phyloP scores from a whole-genome alignment of 1,140 invertebrate genomes.

The Leptinotarsa undecemlineata region DNA sequence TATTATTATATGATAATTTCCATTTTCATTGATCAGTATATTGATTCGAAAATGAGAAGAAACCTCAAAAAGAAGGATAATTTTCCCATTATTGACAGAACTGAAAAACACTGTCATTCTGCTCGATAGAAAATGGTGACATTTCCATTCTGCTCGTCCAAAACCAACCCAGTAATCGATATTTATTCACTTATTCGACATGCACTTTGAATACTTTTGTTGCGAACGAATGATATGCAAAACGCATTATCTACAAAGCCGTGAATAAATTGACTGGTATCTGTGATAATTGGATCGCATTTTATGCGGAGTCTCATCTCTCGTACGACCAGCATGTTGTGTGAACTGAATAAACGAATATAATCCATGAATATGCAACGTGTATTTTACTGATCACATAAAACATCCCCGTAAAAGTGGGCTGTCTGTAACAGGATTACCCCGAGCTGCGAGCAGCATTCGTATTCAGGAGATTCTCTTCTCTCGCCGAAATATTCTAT shows the following conservation, averaged over 20 bases:
- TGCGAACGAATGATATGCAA: slow-evolving; percentile 21
- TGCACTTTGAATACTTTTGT: slow-evolving; percentile 18
- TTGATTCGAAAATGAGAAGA: no score
- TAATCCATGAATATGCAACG: slow-evolving; percentile 45
- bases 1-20: no score
- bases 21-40: no score
- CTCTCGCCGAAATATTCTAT: slow-evolving; percentile 16
- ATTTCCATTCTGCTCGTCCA: no score
- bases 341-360: slow-evolving; percentile 42
- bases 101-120: no score
- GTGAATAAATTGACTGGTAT: slow-evolving; percentile 31
- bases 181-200: slow-evolving; percentile 4
- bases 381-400: slow-evolving; percentile 45
- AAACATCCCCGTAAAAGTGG: slow-evolving; percentile 32
- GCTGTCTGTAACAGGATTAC: slow-evolving; percentile 25
- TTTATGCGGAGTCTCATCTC: slow-evolving; percentile 35
- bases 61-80: no score
- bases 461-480: background rate
- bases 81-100: no score
- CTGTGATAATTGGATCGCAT: slow-evolving; percentile 44
- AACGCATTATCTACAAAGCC: slow-evolving; percentile 26
- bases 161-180: background rate
- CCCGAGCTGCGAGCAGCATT: background rate
- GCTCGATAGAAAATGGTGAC: no score
- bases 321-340: slow-evolving; percentile 24